Percentiles rank a stretch among this genome's conserved stretches.
These are phyloP conservation scores for Petroica traversi DNA, from an alignment of 2,113 vertebrate species.

Conservation along the genomic window DNA sequence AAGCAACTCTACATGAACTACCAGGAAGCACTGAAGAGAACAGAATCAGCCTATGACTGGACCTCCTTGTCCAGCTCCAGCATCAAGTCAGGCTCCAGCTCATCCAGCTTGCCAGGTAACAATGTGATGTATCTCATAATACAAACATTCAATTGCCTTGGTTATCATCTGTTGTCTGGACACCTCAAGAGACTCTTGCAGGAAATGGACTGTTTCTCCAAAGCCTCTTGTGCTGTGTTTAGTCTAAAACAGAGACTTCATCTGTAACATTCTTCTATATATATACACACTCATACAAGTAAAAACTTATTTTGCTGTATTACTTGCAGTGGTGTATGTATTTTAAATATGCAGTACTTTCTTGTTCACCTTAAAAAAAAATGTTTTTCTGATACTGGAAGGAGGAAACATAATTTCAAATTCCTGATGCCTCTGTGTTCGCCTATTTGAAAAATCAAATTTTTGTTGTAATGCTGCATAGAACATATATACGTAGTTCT, in stretches of 20 bases:
- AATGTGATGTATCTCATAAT: background rate
- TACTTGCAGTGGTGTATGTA: background rate
- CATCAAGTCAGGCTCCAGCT: conserved; percentile 95
- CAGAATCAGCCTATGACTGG: conserved; percentile 94
- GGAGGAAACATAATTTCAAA: background rate
- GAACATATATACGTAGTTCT: background rate
- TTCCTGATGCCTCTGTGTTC: background rate
- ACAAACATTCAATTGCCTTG: background rate
- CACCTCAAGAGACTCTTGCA: background rate
- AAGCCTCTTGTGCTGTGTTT: background rate
- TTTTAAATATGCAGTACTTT: background rate
- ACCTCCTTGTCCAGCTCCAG: conserved; percentile 94
- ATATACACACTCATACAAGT: background rate
- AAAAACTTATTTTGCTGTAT: background rate
- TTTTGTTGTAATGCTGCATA: background rate
- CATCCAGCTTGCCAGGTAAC: conserved; percentile 91
- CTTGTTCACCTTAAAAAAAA: background rate
- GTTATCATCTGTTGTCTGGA: background rate
- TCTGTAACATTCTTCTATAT: background rate
- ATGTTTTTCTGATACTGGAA: background rate
- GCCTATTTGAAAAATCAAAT: background rate
- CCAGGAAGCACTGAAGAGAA: conserved; percentile 94
- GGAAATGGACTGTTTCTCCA: background rate
- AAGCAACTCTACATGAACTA: conserved; percentile 94
- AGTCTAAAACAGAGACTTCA: background rate